These are phyloP conservation scores for Muschampia staudingeri DNA, from an alignment of 2,888 invertebrate species.

Conservation along the genomic window DNA sequence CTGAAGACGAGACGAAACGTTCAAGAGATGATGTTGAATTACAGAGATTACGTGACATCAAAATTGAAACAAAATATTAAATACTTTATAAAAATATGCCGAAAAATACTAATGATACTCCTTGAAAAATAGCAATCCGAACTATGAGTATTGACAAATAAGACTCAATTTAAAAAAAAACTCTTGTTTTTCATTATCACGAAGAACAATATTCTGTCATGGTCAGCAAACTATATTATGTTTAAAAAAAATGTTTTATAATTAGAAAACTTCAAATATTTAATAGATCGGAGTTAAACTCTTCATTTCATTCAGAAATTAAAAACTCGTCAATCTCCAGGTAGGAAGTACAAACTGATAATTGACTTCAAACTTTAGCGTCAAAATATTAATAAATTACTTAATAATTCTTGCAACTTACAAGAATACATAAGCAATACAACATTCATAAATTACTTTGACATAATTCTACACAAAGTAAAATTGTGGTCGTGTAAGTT, in stretches of 20 bases:
- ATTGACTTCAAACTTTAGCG: not conserved
- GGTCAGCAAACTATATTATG: too few species aligned
- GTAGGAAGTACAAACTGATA: not conserved
- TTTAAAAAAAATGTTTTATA: too few species aligned
- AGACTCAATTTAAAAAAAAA: too few species aligned
- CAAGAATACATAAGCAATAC: constrained; percentile 75
- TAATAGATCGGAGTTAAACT: not conserved
- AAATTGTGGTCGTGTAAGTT: constrained; percentile 48
- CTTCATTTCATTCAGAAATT: not conserved
- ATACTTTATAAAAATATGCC: not conserved
- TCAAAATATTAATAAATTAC: constrained; percentile 53
- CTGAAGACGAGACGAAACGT: not conserved
- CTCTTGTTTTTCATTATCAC: too few species aligned
- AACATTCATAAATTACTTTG: not conserved
- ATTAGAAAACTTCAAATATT: not conserved
- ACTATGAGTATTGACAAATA: not conserved
- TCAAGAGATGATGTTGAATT: not conserved
- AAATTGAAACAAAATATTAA: not conserved
- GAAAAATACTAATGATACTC: too few species aligned
- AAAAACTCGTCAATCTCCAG: not conserved
- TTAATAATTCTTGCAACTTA: constrained; percentile 73
- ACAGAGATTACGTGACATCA: not conserved
- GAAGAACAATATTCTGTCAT: too few species aligned
- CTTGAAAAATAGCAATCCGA: not conserved
- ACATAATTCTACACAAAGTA: constrained; percentile 10